phyloP scores from a whole-genome alignment of 2,113 vertebrate genomes.

The Megaptera novaeangliae region DNA sequence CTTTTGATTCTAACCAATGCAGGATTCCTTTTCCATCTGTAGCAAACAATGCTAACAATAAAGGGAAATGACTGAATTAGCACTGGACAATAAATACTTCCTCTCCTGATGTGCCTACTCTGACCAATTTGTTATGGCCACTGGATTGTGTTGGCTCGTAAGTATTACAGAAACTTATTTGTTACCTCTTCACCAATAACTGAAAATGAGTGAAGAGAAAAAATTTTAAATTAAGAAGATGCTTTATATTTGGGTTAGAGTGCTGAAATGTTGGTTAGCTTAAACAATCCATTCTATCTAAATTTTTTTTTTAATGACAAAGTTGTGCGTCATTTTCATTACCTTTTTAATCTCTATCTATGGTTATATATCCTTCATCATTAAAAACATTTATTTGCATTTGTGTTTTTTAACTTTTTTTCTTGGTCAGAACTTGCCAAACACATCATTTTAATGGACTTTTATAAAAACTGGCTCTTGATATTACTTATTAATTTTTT shows the following conservation, averaged over 20 bases:
- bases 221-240: not conserved
- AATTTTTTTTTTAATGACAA: not conserved
- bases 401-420: not conserved
- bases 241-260: not conserved
- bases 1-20: not conserved
- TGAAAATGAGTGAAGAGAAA: not conserved
- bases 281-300: not conserved
- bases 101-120: not conserved
- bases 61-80: not conserved
- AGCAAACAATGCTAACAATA: not conserved
- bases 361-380: not conserved
- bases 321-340: not conserved
- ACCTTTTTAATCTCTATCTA: not conserved
- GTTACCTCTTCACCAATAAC: not conserved
- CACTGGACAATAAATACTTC: not conserved
- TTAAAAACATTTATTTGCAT: not conserved
- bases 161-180: not conserved
- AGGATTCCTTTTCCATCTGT: not conserved
- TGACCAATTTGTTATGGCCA: not conserved
- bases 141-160: not conserved
- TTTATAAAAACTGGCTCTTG: not conserved
- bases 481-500: not conserved
- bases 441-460: not conserved
- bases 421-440: not conserved
- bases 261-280: not conserved